Conservation (phyloP, 2,113 vertebrate genomes). For the Progne subis region DNA sequence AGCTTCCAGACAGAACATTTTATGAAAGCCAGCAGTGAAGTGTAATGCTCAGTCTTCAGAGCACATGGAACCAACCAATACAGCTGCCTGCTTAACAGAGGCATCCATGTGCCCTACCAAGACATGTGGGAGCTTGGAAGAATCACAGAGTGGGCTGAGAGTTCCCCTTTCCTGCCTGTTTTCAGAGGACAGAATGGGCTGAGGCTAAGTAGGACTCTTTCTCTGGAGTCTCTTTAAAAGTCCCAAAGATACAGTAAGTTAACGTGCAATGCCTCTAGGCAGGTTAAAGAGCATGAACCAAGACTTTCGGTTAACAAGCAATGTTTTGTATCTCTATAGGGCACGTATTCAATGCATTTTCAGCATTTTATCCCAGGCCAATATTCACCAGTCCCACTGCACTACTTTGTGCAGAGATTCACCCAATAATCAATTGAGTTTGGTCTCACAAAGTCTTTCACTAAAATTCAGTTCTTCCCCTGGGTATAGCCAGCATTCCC, state of each 20-base stretch:
- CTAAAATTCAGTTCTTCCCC: background rate
- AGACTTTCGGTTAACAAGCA: background rate
- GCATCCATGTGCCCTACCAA: fast-evolving
- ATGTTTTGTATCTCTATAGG: fast-evolving
- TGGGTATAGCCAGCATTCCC: background rate
- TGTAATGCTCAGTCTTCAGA: background rate
- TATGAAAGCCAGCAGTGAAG: background rate
- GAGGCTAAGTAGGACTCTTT: background rate
- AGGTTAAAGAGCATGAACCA: background rate
- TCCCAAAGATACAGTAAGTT: background rate
- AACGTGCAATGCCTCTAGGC: background rate
- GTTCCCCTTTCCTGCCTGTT: background rate
- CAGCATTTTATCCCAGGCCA: background rate
- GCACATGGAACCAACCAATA: background rate
- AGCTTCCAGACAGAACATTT: background rate
- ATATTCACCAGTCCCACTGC: background rate
- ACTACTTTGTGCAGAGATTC: background rate
- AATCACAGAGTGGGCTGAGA: background rate
- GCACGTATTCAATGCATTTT: fast-evolving
- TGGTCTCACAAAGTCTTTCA: background rate
- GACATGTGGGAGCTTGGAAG: background rate
- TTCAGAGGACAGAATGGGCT: background rate
- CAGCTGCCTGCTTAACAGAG: background rate
- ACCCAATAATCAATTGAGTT: background rate
- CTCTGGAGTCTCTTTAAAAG: background rate